These are phyloP conservation scores for Platynereis dumerilii DNA, from an alignment of 2,888 invertebrate species.

Conservation along the genomic window DNA sequence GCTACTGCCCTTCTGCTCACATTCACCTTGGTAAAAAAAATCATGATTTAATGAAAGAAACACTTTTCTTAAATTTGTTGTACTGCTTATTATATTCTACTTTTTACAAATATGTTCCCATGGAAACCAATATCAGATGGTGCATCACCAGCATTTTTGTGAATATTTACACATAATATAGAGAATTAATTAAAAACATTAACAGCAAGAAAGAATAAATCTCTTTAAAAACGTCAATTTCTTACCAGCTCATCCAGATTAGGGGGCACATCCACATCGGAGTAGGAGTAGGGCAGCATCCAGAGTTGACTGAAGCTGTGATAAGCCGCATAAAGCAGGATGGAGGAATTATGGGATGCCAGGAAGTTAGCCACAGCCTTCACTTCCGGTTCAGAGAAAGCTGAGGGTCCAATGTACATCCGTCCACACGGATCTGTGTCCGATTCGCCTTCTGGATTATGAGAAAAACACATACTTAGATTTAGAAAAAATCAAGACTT, in stretches of 20 bases:
- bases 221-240: too few relatives aligned
- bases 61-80: too few relatives aligned
- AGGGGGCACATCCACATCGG: not conserved
- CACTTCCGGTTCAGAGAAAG: constrained; percentile 36
- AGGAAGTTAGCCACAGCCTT: constrained; percentile 27
- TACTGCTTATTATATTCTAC: too few relatives aligned
- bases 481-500: too few relatives aligned
- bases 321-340: constrained; percentile 31
- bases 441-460: constrained; percentile 12
- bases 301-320: constrained; percentile 39
- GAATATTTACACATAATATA: too few relatives aligned
- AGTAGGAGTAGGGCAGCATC: constrained; percentile 37
- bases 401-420: constrained; percentile 32
- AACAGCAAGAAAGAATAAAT: too few relatives aligned
- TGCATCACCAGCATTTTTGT: too few relatives aligned
- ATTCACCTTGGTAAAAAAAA: constrained; percentile 19
- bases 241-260: constrained; percentile 18
- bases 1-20: constrained; percentile 12
- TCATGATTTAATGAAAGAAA: not conserved
- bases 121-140: too few relatives aligned
- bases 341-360: constrained; percentile 4
- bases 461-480: too few relatives aligned
- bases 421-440: constrained; percentile 19
- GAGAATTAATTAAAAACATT: too few relatives aligned
- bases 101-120: too few relatives aligned